Percentiles rank a stretch among this genome's conserved stretches.
These are phyloP conservation scores for Periophthalmodon schlosseri DNA, from an alignment of 2,113 vertebrate species.

Conservation along the genomic window DNA sequence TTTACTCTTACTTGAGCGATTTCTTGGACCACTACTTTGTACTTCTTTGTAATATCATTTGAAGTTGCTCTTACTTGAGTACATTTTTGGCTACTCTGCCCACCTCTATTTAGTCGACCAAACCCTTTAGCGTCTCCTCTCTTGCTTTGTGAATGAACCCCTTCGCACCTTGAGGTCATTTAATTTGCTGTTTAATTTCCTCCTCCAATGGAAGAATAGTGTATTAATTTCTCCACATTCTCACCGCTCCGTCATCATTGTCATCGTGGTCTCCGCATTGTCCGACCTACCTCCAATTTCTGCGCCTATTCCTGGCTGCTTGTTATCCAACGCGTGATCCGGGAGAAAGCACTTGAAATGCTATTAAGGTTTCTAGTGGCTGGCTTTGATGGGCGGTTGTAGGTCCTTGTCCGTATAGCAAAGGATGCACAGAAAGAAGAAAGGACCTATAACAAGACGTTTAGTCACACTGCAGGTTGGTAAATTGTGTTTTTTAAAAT, in stretches of 20 bases:
- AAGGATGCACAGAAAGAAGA: conserved; percentile 60
- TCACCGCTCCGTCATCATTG: background rate
- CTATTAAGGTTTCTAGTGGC: conserved; percentile 70
- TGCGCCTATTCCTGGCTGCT: background rate
- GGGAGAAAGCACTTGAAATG: conserved; percentile 76
- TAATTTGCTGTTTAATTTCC: conserved; percentile 57
- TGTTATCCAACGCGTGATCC: conserved; percentile 51
- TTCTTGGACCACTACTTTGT: no score
- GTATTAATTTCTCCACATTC: conserved; percentile 34
- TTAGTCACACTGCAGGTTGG: background rate
- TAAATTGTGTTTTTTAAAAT: conserved; percentile 14
- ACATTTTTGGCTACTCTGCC: no score
- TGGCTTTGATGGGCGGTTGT: conserved; percentile 53
- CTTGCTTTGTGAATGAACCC: conserved; percentile 33
- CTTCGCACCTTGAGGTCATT: conserved; percentile 42
- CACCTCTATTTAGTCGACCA: background rate
- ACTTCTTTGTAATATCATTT: no score
- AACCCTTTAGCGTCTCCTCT: conserved; percentile 28
- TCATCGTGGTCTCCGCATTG: background rate
- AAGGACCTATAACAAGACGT: conserved; percentile 41
- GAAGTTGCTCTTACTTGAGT: no score
- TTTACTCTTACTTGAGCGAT: no score
- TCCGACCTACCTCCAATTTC: conserved; percentile 4
- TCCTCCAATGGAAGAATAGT: conserved; percentile 38
- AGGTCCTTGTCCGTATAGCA: conserved; percentile 58